Evolutionary conservation across 2,888 invertebrate genomes (phyloP), one percentile per base, ranked within the genome.

Genomic region (Drosophila longiperda): DNA sequence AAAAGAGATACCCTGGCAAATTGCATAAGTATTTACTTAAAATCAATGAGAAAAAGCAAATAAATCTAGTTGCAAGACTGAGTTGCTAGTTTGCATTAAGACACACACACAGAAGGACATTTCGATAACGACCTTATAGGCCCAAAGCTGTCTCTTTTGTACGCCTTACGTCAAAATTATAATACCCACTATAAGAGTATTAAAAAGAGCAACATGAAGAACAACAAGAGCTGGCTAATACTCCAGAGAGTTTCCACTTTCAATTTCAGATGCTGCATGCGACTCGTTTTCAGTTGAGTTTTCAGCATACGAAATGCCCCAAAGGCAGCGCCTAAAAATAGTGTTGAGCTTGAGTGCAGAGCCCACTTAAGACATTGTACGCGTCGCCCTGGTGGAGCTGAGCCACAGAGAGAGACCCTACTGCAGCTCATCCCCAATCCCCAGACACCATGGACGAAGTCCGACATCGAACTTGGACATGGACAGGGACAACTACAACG

Each of bases 181-280:
- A n/a, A n/a, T 55, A 40, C n/a, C 38, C 26, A 26, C 26, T 32
- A 26, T 5, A 32, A 32, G 29, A 57, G 54, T 57, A 50, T 15
- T 48, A 12, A 45, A 42, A 45, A 20, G 66, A 40, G 3, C 12
- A 45, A 45, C 15, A 23, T 8, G 54, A 65, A 58, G 42, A 53
- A 50, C 52, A 57, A 45, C 50, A 57, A 57, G 67, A 50, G 58
- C 65, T 63, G 42, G 49, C 65, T 57, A 79, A 84, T 85, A 82
- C 91, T 89, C 91, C 76, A 83, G 90, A 89, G 91, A 87, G 82
- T 89, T 91, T 78, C 87, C 91, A 91, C 91, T 91, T 91, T 91
- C 91, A 82, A 81, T 90, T 90, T 90, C 82, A 73, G 83, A 79
- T 83, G 60, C 75, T 69, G 82, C 69, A 64, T 62, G 63, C 79